Percentiles rank a stretch among this genome's conserved stretches.
phyloP scores from a whole-genome alignment of 2,888 invertebrate genomes.

The Sabatieria punctata region DNA sequence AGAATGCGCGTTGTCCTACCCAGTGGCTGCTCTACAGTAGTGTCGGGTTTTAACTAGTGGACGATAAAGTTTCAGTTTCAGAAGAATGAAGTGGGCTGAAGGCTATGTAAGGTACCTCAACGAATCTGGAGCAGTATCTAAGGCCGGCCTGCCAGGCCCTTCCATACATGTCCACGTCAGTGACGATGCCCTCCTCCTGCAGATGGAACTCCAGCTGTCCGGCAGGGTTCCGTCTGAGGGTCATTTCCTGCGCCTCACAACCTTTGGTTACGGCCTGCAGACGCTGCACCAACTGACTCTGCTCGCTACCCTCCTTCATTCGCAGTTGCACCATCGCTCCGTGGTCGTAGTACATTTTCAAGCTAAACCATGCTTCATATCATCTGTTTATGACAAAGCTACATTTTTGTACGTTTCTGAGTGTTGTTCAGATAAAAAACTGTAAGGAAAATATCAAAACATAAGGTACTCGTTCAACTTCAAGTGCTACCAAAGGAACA shows the following conservation, averaged over 20 bases:
- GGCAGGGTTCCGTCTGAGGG: constrained; percentile 57
- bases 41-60: too few relatives aligned
- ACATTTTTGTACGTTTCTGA: too few relatives aligned
- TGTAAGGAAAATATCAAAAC: too few relatives aligned
- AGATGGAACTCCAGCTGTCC: constrained; percentile 64
- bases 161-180: constrained; percentile 59
- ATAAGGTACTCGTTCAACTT: too few relatives aligned
- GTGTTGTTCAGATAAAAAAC: too few relatives aligned
- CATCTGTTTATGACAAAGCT: too few relatives aligned
- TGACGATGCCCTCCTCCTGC: constrained; percentile 60
- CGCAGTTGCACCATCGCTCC: constrained; percentile 68
- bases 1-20: too few relatives aligned
- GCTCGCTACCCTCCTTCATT: constrained; percentile 40
- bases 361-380: too few relatives aligned
- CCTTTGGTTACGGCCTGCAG: constrained; percentile 56
- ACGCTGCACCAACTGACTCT: constrained; percentile 57
- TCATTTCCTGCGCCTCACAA: constrained; percentile 53
- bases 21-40: too few relatives aligned
- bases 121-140: constrained; percentile 66
- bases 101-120: constrained; percentile 44
- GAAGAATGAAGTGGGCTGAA: too few relatives aligned
- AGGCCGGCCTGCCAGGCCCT: constrained; percentile 54
- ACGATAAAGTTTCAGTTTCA: too few relatives aligned
- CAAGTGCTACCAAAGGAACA: too few relatives aligned
- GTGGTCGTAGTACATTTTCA: constrained; percentile 73